Percentiles rank a stretch among this genome's conserved stretches.
Conservation (phyloP, 2,888 invertebrate genomes). For the Synergus umbraculus region DNA sequence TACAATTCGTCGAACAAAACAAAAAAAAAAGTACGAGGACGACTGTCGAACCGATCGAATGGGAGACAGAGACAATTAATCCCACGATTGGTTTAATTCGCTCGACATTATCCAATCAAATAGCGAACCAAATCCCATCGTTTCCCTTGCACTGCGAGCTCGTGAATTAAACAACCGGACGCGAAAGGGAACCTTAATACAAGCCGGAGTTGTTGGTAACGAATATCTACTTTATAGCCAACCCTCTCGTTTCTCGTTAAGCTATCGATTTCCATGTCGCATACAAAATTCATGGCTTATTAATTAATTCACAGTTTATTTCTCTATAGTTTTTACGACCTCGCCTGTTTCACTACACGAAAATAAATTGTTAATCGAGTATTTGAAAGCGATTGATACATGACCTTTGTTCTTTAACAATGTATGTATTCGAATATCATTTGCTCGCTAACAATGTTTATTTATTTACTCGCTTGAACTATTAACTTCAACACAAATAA, state of each 20-base stretch:
- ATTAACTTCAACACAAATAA: not conserved
- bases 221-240: constrained; percentile 37
- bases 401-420: not conserved
- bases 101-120: constrained; percentile 72
- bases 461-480: not conserved
- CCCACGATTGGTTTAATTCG: constrained; percentile 71
- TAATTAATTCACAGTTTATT: constrained; percentile 24
- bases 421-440: not conserved
- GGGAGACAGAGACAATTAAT: constrained; percentile 69
- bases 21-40: constrained; percentile 55
- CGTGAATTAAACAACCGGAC: constrained; percentile 60
- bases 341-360: constrained; percentile 1
- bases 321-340: not conserved
- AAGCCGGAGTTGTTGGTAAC: constrained; percentile 33
- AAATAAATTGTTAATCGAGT: not conserved
- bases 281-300: constrained; percentile 31
- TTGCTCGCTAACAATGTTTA: not conserved
- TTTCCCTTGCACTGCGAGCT: constrained; percentile 44
- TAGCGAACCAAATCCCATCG: constrained; percentile 46
- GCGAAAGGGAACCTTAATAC: constrained; percentile 56
- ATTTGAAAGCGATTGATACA: not conserved
- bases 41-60: constrained; percentile 50
- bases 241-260: constrained; percentile 35
- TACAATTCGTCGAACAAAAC: constrained; percentile 66
- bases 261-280: constrained; percentile 34